Conservation (phyloP, 2,888 invertebrate species). For the Melangyna quadrimaculata region DNA sequence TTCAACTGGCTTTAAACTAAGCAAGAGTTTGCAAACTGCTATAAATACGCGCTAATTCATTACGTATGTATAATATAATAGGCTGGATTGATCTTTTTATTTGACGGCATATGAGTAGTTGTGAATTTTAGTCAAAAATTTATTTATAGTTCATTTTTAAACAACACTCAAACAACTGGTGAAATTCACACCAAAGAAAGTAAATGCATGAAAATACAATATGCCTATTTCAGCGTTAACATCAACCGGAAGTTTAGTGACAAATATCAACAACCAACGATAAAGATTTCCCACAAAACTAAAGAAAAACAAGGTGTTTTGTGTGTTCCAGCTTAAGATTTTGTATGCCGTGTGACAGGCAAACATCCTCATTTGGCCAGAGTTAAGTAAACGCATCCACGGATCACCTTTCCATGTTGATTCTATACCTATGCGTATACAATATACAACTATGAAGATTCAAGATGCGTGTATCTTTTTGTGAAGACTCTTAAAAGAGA, state of each 20-base stretch:
- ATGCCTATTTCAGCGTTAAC: not conserved
- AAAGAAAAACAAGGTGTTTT: conserved; percentile 25
- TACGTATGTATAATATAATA: too few species aligned
- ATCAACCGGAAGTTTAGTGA: conserved; percentile 61
- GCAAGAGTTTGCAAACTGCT: too few species aligned
- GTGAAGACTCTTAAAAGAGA: conserved; percentile 54
- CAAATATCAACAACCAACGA: conserved; percentile 18
- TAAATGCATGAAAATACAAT: not conserved
- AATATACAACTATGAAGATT: too few species aligned
- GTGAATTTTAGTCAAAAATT: too few species aligned
- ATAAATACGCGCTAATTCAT: too few species aligned
- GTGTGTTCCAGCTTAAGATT: conserved; percentile 1
- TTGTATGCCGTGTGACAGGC: conserved; percentile 49
- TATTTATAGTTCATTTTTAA: too few species aligned
- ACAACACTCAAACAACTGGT: too few species aligned
- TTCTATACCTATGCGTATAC: too few species aligned
- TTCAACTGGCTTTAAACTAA: too few species aligned
- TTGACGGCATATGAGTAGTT: too few species aligned
- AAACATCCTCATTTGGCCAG: conserved; percentile 61
- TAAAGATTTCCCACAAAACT: conserved; percentile 46
- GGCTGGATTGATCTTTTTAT: too few species aligned
- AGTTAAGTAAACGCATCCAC: conserved; percentile 53
- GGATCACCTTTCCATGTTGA: conserved; percentile 53
- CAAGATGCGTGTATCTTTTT: conserved; percentile 43
- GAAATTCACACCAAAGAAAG: not conserved